Percentiles rank a stretch among this genome's conserved stretches.
These are phyloP conservation scores for Mamestra configurata DNA, from an alignment of 1,140 invertebrate genomes.

Conservation along the genomic window DNA sequence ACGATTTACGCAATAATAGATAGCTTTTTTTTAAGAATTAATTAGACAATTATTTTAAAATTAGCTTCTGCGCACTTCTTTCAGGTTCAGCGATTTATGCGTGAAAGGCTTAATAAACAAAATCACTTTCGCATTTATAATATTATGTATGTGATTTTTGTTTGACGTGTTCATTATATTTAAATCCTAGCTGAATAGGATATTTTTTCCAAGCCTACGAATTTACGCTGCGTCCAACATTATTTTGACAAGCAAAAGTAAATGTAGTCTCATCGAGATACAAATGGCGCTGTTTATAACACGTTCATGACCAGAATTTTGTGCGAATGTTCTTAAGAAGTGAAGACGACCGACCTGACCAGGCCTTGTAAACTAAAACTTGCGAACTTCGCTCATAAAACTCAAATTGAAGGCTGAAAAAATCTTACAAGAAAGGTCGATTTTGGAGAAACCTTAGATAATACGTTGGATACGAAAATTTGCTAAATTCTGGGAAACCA, in stretches of 20 bases:
- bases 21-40: too few relatives aligned
- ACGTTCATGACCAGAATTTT: conserved; percentile 45
- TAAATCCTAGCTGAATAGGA: not conserved
- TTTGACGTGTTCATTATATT: too few relatives aligned
- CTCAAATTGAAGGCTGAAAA: conserved; percentile 33
- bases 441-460: conserved; percentile 35
- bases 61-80: too few relatives aligned
- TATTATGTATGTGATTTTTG: too few relatives aligned
- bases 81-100: too few relatives aligned
- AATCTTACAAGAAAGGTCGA: conserved; percentile 35
- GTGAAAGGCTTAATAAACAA: too few relatives aligned
- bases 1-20: too few relatives aligned
- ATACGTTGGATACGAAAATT: conserved; percentile 30
- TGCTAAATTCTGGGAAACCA: conserved; percentile 38
- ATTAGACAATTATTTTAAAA: too few relatives aligned
- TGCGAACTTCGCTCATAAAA: conserved; percentile 42
- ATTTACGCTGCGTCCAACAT: not conserved
- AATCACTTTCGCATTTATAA: too few relatives aligned
- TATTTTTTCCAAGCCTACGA: not conserved
- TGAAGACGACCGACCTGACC: conserved; percentile 9
- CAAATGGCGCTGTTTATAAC: conserved; percentile 39
- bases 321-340: conserved; percentile 5
- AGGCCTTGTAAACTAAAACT: conserved; percentile 39
- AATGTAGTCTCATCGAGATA: conserved; percentile 27
- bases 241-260: conserved; percentile 40